Base-by-base conservation (phyloP, 2,797 vertebrate genomes). In the Neoniphon sammara region DNA sequence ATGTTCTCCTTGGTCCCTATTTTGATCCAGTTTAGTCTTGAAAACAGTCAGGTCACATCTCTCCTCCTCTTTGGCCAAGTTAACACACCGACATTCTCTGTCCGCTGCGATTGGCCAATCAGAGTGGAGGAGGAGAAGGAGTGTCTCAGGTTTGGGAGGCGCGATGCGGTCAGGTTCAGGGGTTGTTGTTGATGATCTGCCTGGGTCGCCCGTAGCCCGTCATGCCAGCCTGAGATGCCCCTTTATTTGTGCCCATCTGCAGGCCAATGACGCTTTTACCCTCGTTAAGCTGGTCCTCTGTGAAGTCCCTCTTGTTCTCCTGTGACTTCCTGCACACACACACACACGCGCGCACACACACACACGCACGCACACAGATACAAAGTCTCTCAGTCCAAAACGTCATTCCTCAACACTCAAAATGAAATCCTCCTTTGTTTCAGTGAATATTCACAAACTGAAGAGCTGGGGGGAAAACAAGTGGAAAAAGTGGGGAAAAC, bases 221-320 rank as follows among this genome's bases (percentile, higher is more conserved):
- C 97, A 97, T 98, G 76, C 97, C 98, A 0, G 97, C 92, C 92
- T 98, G 97, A 66, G 97, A 96, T 31, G 97, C 98, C 21, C 97
- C 96, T 91, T 92, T 95, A 90, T 99, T 99, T 88, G 90, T 96
- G 67, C 97, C 98, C 97, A 99, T 99, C 91, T 99, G 98, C 86
- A 99, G 90, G 60, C 97, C 97, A 0, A 99, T 99, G 80, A 99
- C 93, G 15, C 92, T 95, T 91, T 95, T 96, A 71, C 97, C 98
- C 74, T 97, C 95, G 70, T 93, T 96, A 91, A 99, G 90, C 78
- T 99, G 96, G 52, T 97, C 95, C 0, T 98, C 96, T 1, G 95
- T 90, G 93, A 99, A 99, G 0, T 97, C 97, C 71, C 97, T 93
- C 88, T 88, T 96, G 92, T 98, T 97, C 89, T 98, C 97, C 86